These are phyloP conservation scores for Xiphorhynchus elegans DNA, from an alignment of 2,113 vertebrate genomes.

Conservation along the genomic window DNA sequence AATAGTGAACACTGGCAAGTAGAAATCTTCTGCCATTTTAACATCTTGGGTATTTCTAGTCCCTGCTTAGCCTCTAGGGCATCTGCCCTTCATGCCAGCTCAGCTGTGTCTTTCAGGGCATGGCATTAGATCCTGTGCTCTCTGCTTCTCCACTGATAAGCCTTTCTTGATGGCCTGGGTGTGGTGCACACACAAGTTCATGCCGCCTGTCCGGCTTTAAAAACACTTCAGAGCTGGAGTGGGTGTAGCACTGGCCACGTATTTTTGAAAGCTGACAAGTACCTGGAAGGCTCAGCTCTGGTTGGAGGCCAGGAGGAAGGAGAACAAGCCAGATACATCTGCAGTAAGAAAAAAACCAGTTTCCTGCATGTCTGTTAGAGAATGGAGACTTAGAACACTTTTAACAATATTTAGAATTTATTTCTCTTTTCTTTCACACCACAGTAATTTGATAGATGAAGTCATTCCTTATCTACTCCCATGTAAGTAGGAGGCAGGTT, in stretches of 20 bases:
- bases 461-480: background rate
- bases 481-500: background rate
- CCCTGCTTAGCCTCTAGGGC: background rate
- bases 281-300: background rate
- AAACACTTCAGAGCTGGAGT: background rate
- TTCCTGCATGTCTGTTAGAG: background rate
- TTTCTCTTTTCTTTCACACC: background rate
- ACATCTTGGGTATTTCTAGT: background rate
- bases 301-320: background rate
- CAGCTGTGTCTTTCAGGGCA: background rate
- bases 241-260: fast-evolving
- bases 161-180: fast-evolving
- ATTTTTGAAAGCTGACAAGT: background rate
- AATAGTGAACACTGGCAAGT: fast-evolving
- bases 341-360: background rate
- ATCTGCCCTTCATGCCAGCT: background rate
- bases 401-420: background rate
- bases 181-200: too few species aligned
- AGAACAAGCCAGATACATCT: background rate
- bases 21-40: background rate
- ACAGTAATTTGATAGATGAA: background rate
- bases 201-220: background rate
- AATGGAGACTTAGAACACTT: background rate
- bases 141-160: too few species aligned
- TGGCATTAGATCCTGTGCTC: background rate